Evolutionary conservation across 2,797 vertebrate genomes (phyloP).

Genomic region (Fundulus diaphanus): DNA sequence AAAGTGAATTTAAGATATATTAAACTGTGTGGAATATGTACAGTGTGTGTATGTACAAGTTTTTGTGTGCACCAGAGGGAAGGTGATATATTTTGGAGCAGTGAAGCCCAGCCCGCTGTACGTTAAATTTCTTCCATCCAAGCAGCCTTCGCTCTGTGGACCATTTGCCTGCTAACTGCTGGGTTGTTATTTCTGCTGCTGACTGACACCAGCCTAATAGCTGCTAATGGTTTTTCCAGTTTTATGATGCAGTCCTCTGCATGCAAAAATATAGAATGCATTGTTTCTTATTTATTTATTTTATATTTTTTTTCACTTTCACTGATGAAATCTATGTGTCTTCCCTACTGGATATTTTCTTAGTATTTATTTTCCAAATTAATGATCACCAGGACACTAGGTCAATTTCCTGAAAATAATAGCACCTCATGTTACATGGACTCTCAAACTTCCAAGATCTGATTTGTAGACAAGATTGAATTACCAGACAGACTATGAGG

Average conservation of each 20-base stretch:
- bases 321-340: neutral
- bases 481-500: neutral
- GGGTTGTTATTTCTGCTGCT: slow-evolving; percentile 59
- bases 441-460: neutral
- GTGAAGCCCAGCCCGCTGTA: slow-evolving; percentile 39
- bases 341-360: neutral
- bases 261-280: slow-evolving; percentile 52
- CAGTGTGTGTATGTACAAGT: neutral
- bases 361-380: neutral
- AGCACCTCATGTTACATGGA: neutral
- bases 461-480: neutral
- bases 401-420: neutral
- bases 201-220: slow-evolving; percentile 74
- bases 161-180: slow-evolving; percentile 61
- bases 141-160: slow-evolving; percentile 32
- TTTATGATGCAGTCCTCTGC: slow-evolving; percentile 60
- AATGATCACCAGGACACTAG: neutral
- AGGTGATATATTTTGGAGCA: slow-evolving; percentile 40
- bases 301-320: slow-evolving; percentile 8
- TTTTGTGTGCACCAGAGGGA: slow-evolving; percentile 7
- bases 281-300: slow-evolving; percentile 16
- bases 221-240: slow-evolving; percentile 69
- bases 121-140: slow-evolving; percentile 46
- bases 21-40: slow-evolving; percentile 3
- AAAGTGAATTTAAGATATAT: neutral